phyloP scores from a whole-genome alignment of 2,888 invertebrate genomes.

The Cephus sareptanus region DNA sequence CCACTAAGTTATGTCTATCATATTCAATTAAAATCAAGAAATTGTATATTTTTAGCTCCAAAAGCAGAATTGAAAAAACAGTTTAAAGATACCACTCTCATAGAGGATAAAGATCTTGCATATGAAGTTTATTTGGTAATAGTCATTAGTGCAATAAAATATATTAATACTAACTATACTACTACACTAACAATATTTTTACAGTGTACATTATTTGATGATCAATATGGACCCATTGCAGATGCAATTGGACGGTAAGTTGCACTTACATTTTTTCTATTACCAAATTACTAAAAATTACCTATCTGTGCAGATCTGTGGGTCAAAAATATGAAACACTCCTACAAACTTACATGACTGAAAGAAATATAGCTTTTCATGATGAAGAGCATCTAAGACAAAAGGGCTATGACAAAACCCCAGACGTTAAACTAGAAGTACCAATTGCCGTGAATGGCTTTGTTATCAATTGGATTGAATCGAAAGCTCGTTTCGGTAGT shows the following conservation, averaged over 20 bases:
- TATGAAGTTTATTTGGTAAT: conserved; percentile 80
- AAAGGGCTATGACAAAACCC: conserved; percentile 94
- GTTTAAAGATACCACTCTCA: conserved; percentile 78
- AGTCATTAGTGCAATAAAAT: background rate
- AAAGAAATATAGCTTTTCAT: conserved; percentile 72
- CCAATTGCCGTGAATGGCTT: conserved; percentile 88
- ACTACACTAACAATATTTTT: conserved; percentile 19
- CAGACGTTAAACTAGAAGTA: conserved; percentile 90
- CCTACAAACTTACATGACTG: conserved; percentile 73
- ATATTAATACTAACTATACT: background rate
- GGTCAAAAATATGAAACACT: conserved; percentile 89
- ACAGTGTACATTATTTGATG: conserved; percentile 84
- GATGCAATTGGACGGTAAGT: conserved; percentile 83
- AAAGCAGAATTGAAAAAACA: conserved; percentile 68
- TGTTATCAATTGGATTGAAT: conserved; percentile 95
- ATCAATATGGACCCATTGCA: conserved; percentile 84
- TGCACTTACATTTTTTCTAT: background rate
- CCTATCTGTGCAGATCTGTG: conserved; percentile 72
- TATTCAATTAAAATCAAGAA: conserved; percentile 59
- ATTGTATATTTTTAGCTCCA: conserved; percentile 67
- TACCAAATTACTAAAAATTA: background rate
- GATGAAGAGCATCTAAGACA: conserved; percentile 85
- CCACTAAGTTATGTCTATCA: background rate
- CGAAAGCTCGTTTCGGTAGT: conserved; percentile 95
- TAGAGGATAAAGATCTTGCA: conserved; percentile 77